Conservation (phyloP, 23 tunicate genomes). For the Ciona savignyi region DNA sequence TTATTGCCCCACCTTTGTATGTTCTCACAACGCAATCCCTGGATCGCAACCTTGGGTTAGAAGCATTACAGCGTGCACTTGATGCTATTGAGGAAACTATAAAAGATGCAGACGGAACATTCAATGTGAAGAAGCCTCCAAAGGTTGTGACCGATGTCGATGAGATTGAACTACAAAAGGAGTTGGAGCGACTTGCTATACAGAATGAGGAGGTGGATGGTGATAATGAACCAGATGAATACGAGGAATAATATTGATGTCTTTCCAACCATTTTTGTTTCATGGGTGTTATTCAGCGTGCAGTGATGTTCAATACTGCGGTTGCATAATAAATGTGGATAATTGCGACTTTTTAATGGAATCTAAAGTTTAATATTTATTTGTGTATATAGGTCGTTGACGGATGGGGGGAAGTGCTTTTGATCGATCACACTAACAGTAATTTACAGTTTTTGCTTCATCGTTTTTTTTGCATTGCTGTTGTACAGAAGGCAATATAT, state of each 20-base stretch:
- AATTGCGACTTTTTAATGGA: too few relatives aligned
- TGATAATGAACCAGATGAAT: slow-evolving; percentile 84
- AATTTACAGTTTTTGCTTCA: too few relatives aligned
- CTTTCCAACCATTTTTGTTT: too few relatives aligned
- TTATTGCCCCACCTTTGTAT: slow-evolving; percentile 95
- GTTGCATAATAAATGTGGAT: too few relatives aligned
- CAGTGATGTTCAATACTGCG: too few relatives aligned
- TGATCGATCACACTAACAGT: too few relatives aligned
- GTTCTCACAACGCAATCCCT: slow-evolving; percentile 86
- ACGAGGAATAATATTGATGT: slow-evolving; percentile 47
- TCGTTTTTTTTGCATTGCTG: neutral
- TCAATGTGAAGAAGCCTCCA: slow-evolving; percentile 79
- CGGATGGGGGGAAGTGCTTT: too few relatives aligned
- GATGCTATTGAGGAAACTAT: slow-evolving; percentile 62
- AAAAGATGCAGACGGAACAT: slow-evolving; percentile 67
- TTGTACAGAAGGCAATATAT: neutral
- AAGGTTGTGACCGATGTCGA: slow-evolving; percentile 88
- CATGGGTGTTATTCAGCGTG: too few relatives aligned
- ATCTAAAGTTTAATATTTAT: too few relatives aligned
- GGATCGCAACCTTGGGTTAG: slow-evolving; percentile 70
- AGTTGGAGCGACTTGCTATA: slow-evolving; percentile 64
- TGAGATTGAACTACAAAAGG: slow-evolving; percentile 75
- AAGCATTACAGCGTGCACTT: slow-evolving; percentile 49
- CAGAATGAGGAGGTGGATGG: slow-evolving; percentile 84
- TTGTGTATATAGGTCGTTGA: too few relatives aligned